Percentiles rank a stretch among this genome's conserved stretches.
These are phyloP conservation scores for Lepidonotus clava DNA, from an alignment of 2,888 invertebrate genomes.

Conservation along the genomic window DNA sequence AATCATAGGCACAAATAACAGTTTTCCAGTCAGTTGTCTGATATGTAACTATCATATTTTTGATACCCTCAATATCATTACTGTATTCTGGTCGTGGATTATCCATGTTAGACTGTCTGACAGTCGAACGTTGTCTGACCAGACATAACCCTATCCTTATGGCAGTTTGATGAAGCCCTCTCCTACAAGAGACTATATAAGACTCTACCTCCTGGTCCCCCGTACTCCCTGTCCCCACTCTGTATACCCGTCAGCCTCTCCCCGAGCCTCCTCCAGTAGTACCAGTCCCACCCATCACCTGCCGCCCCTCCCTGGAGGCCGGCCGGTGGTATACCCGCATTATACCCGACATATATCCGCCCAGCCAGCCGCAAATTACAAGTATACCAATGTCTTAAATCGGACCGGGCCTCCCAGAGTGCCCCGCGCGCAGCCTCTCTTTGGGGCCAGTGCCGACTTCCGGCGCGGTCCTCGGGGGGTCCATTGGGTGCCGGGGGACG, in stretches of 20 bases:
- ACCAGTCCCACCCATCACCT: not conserved
- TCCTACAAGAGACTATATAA: too few relatives aligned
- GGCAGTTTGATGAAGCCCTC: too few relatives aligned
- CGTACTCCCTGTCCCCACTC: too few relatives aligned
- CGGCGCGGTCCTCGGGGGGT: not conserved
- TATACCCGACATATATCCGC: not conserved
- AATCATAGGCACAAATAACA: too few relatives aligned
- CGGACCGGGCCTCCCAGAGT: not conserved
- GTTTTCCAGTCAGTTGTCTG: too few relatives aligned
- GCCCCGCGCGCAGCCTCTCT: constrained; percentile 19
- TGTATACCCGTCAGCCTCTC: not conserved
- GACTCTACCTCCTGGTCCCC: too few relatives aligned
- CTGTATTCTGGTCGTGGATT: too few relatives aligned
- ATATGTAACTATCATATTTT: too few relatives aligned
- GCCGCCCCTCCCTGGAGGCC: not conserved
- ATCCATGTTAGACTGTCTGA: too few relatives aligned
- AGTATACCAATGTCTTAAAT: not conserved
- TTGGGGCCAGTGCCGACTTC: not conserved
- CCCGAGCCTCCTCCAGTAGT: not conserved
- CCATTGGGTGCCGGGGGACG: not conserved
- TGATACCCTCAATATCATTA: too few relatives aligned
- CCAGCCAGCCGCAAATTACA: not conserved
- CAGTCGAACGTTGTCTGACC: too few relatives aligned
- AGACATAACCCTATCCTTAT: too few relatives aligned
- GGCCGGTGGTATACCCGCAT: not conserved